These are phyloP conservation scores for Tuta absoluta DNA, from an alignment of 2,888 invertebrate species.

Conservation along the genomic window DNA sequence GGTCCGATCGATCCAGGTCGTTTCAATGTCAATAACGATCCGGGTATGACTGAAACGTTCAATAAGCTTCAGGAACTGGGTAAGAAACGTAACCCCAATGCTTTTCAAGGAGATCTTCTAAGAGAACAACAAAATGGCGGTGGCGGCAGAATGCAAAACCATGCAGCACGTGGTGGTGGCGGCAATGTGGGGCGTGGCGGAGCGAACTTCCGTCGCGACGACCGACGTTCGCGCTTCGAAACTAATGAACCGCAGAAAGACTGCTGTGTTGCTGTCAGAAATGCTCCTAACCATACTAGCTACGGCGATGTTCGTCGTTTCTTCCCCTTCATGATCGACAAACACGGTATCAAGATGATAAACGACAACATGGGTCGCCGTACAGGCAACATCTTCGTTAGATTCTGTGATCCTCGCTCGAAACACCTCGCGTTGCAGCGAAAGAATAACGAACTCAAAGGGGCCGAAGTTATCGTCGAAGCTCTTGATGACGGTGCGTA, in stretches of 20 bases:
- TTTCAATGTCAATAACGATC: constrained; percentile 57
- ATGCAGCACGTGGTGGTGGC: constrained; percentile 34
- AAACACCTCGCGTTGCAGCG: constrained; percentile 86
- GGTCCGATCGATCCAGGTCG: constrained; percentile 38
- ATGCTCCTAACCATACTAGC: constrained; percentile 87
- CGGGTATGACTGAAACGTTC: constrained; percentile 58
- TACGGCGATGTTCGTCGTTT: constrained; percentile 91
- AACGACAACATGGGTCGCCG: constrained; percentile 90
- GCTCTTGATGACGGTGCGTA: constrained; percentile 87
- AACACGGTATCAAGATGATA: constrained; percentile 92
- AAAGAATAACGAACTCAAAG: constrained; percentile 84
- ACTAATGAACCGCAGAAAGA: constrained; percentile 51
- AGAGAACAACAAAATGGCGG: constrained; percentile 57
- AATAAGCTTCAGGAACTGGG: constrained; percentile 73
- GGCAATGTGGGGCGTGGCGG: constrained; percentile 47
- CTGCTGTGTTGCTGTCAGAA: constrained; percentile 86
- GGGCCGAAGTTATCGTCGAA: constrained; percentile 84
- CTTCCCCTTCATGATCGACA: constrained; percentile 91
- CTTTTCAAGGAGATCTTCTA: constrained; percentile 77
- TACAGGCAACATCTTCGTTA: constrained; percentile 89
- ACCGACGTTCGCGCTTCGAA: constrained; percentile 59
- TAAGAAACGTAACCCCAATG: constrained; percentile 82
- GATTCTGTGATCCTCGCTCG: constrained; percentile 86
- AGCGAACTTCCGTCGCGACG: constrained; percentile 42
- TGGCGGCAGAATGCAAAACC: constrained; percentile 29